Evolutionary conservation across 2,113 vertebrate species (phyloP), one percentile per base, ranked within the genome.

Genomic region (Syrmaticus mikado): DNA sequence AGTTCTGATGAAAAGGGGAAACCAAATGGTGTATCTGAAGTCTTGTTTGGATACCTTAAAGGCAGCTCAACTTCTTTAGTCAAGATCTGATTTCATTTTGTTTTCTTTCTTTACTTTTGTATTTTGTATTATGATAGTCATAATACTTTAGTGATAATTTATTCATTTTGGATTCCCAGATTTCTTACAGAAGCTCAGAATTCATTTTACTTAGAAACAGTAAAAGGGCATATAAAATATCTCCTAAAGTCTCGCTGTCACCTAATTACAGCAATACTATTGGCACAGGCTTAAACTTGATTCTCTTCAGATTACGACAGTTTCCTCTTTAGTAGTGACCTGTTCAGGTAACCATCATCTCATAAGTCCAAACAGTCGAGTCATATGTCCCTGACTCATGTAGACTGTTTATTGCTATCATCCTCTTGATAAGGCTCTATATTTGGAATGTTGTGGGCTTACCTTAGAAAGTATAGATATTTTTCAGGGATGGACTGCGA

Each of bases 11-110:
- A 52, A 61, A 66, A 67, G 10, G 6, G 36, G 22, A 62, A 10
- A 46, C 3, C 3, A 18, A 38, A 20, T 16, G 13, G 14, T 80
- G 18, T 10, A 55, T 70, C 27, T 55, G 45, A 30, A 27, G 62
- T 34, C 20, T 27, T 0, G 0, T 34, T 43, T 22, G 4, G 40
- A 43, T 30, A 27, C 5, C 50, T 13, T 32, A 48, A 32, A 61
- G 16, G 27, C 38, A 34, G 20, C 19, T 72, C 13, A 30, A 12
- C 7, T 40, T 9, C n/a, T 41, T 14, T 46, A 20, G 13, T 57
- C 32, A 40, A 57, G 58, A 40, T 40, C 10, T 14, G 19, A 8
- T 43, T 65, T 57, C 25, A 55, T 55, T 55, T 55, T 5, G 25
- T 40, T 64, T 55, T 52, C 52, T 41, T 4, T 43, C 55, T 38